phyloP scores from a whole-genome alignment of 1,140 invertebrate genomes.

The Pseudobourletiella spinata region DNA sequence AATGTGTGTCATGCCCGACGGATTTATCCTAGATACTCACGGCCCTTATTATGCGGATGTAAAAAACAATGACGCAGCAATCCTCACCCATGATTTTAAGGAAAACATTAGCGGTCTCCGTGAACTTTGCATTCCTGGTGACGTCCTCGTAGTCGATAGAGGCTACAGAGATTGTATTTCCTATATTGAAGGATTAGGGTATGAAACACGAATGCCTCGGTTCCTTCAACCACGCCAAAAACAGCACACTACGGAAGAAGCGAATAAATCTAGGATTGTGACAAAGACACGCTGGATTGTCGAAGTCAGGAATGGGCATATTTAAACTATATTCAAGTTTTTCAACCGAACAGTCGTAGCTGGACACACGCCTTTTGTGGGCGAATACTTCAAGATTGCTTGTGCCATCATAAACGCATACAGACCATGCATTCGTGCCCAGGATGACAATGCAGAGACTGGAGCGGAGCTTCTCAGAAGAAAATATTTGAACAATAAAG shows the following conservation, averaged over 20 bases:
- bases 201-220: neutral
- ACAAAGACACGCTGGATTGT: conserved; percentile 18
- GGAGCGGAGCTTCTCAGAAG: too few relatives aligned
- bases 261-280: conserved; percentile 18
- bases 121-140: too few relatives aligned
- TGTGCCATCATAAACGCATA: conserved; percentile 14
- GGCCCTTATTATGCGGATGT: conserved; percentile 29
- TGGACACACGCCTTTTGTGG: conserved; percentile 6
- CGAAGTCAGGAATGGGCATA: conserved; percentile 30
- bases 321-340: conserved; percentile 30
- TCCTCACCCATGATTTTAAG: too few relatives aligned
- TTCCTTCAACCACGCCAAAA: neutral
- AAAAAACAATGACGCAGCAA: conserved; percentile 32
- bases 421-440: too few relatives aligned
- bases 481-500: too few relatives aligned
- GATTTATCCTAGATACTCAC: conserved; percentile 26
- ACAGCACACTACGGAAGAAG: conserved; percentile 2
- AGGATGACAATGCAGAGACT: too few relatives aligned
- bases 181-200: neutral
- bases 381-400: conserved; percentile 1
- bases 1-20: conserved; percentile 26
- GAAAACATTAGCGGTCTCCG: too few relatives aligned
- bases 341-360: conserved; percentile 10
- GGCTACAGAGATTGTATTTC: conserved; percentile 13
- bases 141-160: conserved; percentile 14